These are phyloP conservation scores for Pelodiscus sinensis DNA, from an alignment of 2,113 vertebrate genomes.

Conservation along the genomic window DNA sequence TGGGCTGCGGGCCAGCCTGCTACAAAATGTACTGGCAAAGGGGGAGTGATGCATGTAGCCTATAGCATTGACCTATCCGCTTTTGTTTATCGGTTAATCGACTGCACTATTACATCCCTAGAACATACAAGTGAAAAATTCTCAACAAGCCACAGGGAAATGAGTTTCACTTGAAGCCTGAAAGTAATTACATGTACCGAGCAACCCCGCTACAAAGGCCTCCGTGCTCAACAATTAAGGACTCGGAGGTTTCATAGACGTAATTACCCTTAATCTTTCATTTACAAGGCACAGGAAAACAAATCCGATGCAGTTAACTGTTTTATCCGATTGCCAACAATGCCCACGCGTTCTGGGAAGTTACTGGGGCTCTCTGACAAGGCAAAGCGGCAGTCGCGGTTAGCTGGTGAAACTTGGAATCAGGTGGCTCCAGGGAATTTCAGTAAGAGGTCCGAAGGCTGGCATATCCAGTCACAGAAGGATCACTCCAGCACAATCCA, in stretches of 20 bases:
- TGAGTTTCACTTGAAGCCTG: accelerated
- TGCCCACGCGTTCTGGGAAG: background rate
- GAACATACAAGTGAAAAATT: accelerated
- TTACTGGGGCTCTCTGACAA: accelerated
- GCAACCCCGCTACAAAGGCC: background rate
- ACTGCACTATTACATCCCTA: too few species aligned
- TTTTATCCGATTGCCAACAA: background rate
- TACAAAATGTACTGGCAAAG: too few species aligned
- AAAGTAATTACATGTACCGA: accelerated
- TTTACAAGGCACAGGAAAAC: conserved; percentile 51
- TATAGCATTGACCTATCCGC: too few species aligned
- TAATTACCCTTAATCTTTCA: conserved; percentile 72
- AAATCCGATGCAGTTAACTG: conserved; percentile 25
- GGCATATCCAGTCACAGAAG: background rate
- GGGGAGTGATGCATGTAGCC: too few species aligned
- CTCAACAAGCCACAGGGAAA: accelerated
- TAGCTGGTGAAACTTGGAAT: background rate
- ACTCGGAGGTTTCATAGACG: conserved; percentile 39
- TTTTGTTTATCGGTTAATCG: too few species aligned
- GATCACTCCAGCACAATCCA: background rate
- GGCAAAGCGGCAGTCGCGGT: background rate
- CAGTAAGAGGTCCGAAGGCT: background rate
- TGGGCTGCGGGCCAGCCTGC: too few species aligned
- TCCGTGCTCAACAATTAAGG: background rate
- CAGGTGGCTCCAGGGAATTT: background rate